Conservation (phyloP, 1,140 invertebrate genomes). For the Saccostrea glomerata region DNA sequence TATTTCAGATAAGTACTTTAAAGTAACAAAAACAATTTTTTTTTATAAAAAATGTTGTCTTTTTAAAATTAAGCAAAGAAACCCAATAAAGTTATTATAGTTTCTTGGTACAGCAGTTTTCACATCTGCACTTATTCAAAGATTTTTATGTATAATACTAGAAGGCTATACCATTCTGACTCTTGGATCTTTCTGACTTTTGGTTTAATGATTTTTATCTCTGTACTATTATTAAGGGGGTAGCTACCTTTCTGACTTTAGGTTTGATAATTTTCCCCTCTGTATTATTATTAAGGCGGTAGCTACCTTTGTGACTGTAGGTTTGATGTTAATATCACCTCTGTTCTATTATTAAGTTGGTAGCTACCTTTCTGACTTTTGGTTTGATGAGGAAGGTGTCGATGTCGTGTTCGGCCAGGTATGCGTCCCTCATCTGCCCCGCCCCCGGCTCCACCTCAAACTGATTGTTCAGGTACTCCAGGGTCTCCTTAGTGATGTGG, state of each 20-base stretch:
- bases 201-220: slow-evolving; percentile 60
- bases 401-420: slow-evolving; percentile 65
- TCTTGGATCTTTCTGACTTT: slow-evolving; percentile 66
- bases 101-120: too few relatives aligned
- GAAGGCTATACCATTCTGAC: slow-evolving; percentile 65
- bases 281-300: too few relatives aligned
- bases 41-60: too few relatives aligned
- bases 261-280: slow-evolving; percentile 61
- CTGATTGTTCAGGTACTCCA: slow-evolving; percentile 62
- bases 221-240: too few relatives aligned
- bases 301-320: slow-evolving; percentile 67
- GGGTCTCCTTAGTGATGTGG: slow-evolving; percentile 71
- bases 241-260: slow-evolving; percentile 66
- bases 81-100: too few relatives aligned
- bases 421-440: slow-evolving; percentile 62
- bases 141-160: too few relatives aligned
- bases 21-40: too few relatives aligned
- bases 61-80: too few relatives aligned
- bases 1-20: too few relatives aligned
- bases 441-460: slow-evolving; percentile 72
- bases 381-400: slow-evolving; percentile 71
- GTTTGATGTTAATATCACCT: slow-evolving; percentile 59
- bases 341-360: too few relatives aligned
- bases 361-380: slow-evolving; percentile 66
- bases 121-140: too few relatives aligned